Base-by-base conservation (phyloP, 2,113 vertebrate species). In the Actinemys pallida region DNA sequence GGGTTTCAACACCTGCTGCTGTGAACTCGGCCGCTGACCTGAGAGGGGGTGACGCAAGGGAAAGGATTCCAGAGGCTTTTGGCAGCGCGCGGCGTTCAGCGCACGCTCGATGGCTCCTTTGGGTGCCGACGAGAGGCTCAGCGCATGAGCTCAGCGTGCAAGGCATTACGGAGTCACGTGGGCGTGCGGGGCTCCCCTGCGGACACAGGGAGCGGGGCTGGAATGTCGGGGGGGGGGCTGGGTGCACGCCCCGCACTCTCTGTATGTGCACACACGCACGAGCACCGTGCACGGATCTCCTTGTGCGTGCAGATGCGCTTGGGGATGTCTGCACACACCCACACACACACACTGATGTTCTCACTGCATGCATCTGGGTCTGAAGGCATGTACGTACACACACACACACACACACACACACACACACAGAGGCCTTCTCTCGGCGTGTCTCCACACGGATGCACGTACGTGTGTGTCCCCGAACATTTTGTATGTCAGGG, bases 1-100 rank as follows among this genome's bases (percentile, higher is more conserved):
- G 93, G 93, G 96, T 92, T 95, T 96, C 97, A 97, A 96, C 97
- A 98, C 97, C 97, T 98, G 97, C 96, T 96, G 97, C 93, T 0
- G 89, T 53, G 19, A 96, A 97, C 96, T 95, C 94, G 4, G 92
- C 79, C 0, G 56, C 96, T 97, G 97, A 97, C 96, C 96, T 96
- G 95, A 92, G 88, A 95, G 95, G 94, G 94, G 97, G 94, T 35
- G 93, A 92, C 91, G 50, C 95, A 97, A 92, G 96, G 96, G 96
- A 94, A 93, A 78, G 25, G 93, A 97, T 97, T 97, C 95, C 97
- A 96, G 92, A 90, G 78, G 92, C 96, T 97, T 96, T 96, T 96
- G 97, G 97, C 97, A 97, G 95, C 0, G 0, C 4, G 11, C 50
- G 42, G 91, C 5, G 9, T 86, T 95, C 88, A 9, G 92, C 29